phyloP scores from a whole-genome alignment of 53 echinoderm and acorn worm species.

The Echinometra lucunter region DNA sequence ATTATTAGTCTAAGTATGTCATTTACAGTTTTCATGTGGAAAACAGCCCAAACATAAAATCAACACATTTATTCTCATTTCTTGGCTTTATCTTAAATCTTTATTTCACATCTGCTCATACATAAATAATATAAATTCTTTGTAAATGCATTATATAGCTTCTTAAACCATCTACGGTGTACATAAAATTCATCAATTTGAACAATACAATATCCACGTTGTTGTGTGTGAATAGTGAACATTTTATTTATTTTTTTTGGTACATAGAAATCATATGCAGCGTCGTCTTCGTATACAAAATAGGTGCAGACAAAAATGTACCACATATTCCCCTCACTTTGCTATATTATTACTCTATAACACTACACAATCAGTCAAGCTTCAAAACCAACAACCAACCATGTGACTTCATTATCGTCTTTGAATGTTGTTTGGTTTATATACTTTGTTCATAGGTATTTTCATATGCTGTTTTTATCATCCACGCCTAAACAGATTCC shows the following conservation, averaged over 20 bases:
- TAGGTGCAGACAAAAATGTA: background rate
- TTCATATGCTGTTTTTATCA: background rate
- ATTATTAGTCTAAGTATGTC: too few relatives aligned
- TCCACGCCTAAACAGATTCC: background rate
- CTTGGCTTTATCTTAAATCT: conserved; percentile 18
- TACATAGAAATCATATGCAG: conserved; percentile 17
- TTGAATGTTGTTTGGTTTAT: background rate
- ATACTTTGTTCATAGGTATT: background rate
- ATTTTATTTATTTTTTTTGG: background rate
- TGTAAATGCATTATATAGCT: conserved; percentile 31
- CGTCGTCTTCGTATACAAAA: background rate
- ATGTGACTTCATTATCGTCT: background rate
- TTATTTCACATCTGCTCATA: conserved; percentile 65
- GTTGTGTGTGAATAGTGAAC: background rate
- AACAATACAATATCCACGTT: background rate
- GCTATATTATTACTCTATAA: background rate
- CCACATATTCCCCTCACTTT: background rate
- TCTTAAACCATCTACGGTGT: background rate
- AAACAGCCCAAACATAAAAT: background rate
- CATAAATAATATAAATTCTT: conserved; percentile 63
- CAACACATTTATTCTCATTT: background rate
- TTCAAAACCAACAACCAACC: background rate
- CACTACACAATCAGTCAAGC: too few relatives aligned
- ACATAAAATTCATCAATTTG: background rate
- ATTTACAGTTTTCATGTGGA: background rate